phyloP scores from a whole-genome alignment of 2,113 vertebrate species.

The Dunckerocampus dactyliophorus region DNA sequence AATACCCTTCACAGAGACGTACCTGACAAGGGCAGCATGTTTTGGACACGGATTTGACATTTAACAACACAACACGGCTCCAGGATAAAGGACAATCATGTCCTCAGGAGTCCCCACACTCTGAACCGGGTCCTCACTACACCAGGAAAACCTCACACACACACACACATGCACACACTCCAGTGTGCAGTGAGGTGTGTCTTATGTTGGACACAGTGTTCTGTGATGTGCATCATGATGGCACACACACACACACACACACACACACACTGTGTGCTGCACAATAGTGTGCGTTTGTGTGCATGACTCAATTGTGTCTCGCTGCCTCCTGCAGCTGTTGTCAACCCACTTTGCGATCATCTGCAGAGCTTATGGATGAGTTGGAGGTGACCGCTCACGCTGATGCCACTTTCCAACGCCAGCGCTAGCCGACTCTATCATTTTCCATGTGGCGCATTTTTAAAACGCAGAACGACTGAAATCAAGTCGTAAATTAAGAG shows the following conservation, averaged over 20 bases:
- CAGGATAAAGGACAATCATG: too few species aligned
- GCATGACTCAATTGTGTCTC: not conserved
- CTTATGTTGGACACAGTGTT: not conserved
- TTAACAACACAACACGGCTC: too few species aligned
- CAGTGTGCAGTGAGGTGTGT: not conserved
- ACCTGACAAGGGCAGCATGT: not conserved
- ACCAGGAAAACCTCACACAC: not conserved
- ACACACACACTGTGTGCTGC: not conserved
- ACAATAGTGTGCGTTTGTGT: not conserved
- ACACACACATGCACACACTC: not conserved
- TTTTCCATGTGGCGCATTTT: too few species aligned
- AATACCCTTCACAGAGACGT: not conserved
- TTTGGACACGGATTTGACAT: too few species aligned
- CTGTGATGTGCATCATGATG: not conserved
- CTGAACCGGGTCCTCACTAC: too few species aligned
- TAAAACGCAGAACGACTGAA: too few species aligned
- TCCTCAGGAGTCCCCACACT: too few species aligned
- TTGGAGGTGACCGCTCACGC: not conserved
- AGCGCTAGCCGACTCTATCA: too few species aligned
- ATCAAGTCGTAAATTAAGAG: too few species aligned
- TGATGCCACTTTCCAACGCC: too few species aligned
- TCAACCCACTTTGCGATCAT: not conserved
- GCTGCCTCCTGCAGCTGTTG: slow-evolving; percentile 5
- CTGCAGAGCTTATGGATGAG: not conserved
- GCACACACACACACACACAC: too few species aligned